Percentiles rank a stretch among this genome's conserved stretches.
Conservation (phyloP, 2,797 vertebrate genomes). For the Smutsia gigantea region DNA sequence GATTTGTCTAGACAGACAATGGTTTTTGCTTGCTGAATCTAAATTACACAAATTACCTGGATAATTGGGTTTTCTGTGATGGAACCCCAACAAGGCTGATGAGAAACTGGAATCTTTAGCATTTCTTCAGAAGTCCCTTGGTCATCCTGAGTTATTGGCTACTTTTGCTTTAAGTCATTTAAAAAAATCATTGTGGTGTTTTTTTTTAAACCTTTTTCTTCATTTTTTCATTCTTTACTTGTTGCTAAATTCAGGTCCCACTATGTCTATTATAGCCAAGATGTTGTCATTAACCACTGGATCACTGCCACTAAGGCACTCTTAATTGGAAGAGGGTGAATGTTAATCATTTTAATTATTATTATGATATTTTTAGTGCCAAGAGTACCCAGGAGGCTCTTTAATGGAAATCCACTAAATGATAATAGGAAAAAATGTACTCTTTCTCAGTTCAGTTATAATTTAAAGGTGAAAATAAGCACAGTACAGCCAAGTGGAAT, state of each 20-base stretch:
- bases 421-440: not conserved
- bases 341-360: conserved; percentile 49
- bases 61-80: not conserved
- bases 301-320: not conserved
- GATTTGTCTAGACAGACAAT: not conserved
- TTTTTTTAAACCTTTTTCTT: not conserved
- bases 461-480: conserved; percentile 45
- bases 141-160: not conserved
- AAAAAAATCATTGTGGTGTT: not conserved
- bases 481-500: not conserved
- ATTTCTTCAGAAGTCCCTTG: not conserved
- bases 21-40: not conserved
- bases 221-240: not conserved
- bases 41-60: not conserved
- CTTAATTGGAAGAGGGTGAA: conserved; percentile 48
- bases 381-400: conserved; percentile 8
- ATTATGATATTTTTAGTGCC: not conserved
- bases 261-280: not conserved
- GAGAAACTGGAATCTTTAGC: not conserved
- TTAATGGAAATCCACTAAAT: not conserved
- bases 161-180: not conserved
- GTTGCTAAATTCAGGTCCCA: not conserved
- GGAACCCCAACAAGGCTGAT: not conserved
- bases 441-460: not conserved
- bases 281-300: not conserved